phyloP scores from a whole-genome alignment of 1,140 invertebrate genomes.

The Panagrolaimus sp. region DNA sequence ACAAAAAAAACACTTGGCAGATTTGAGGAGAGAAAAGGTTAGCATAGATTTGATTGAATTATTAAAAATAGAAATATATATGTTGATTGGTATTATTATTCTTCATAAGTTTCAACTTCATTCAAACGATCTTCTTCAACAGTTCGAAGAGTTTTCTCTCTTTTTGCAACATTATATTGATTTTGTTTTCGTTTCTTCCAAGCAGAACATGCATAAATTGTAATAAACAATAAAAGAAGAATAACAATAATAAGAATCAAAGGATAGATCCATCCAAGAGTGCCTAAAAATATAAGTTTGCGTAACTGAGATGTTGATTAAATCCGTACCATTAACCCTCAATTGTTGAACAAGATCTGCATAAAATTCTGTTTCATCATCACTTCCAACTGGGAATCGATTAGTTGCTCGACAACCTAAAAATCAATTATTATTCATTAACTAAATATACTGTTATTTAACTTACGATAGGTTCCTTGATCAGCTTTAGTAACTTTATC shows the following conservation, averaged over 20 bases:
- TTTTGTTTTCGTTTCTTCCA: conserved; percentile 18
- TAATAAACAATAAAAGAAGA: conserved; percentile 18
- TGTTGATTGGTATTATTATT: too few relatives aligned
- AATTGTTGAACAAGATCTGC: conserved; percentile 26
- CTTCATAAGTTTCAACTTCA: neutral
- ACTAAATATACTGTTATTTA: too few relatives aligned
- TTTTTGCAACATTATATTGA: conserved; percentile 24
- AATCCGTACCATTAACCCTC: conserved; percentile 20
- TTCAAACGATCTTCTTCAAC: conserved; percentile 1
- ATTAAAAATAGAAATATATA: too few relatives aligned
- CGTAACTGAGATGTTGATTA: neutral
- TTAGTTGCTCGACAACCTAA: conserved; percentile 25
- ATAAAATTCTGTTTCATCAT: conserved; percentile 21
- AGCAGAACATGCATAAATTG: conserved; percentile 23
- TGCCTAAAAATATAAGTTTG: neutral
- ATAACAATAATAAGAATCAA: conserved; percentile 26
- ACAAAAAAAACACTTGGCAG: too few relatives aligned
- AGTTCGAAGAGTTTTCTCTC: conserved; percentile 19
- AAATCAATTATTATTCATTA: too few relatives aligned
- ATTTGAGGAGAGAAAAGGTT: too few relatives aligned
- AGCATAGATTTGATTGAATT: too few relatives aligned
- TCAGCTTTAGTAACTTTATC: neutral
- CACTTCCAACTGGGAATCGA: conserved; percentile 19
- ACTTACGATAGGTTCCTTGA: neutral
- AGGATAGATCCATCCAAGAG: conserved; percentile 22